These are phyloP conservation scores for Picus viridis DNA, from an alignment of 2,797 vertebrate genomes.

Conservation along the genomic window DNA sequence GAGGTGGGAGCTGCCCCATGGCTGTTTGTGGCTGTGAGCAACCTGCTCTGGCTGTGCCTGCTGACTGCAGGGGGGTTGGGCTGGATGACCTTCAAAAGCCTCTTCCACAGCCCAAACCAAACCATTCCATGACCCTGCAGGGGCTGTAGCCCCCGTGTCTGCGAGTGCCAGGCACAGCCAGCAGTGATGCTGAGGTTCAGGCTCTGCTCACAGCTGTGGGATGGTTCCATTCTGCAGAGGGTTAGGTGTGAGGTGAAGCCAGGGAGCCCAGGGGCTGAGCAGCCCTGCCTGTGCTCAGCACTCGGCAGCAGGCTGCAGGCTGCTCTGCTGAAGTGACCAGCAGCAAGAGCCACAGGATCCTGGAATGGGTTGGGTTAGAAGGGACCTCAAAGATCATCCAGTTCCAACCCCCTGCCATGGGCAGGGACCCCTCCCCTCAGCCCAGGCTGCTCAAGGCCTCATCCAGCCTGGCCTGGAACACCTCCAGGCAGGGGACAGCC, in stretches of 20 bases:
- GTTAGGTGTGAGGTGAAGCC: neutral
- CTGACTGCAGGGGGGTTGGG: neutral
- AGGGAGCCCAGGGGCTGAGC: neutral
- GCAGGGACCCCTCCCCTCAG: no score
- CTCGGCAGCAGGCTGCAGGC: neutral
- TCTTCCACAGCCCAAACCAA: neutral
- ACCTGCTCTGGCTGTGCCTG: neutral
- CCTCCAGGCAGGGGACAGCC: no score
- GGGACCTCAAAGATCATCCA: no score
- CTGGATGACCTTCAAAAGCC: neutral
- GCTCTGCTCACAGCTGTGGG: neutral
- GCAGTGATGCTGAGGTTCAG: neutral
- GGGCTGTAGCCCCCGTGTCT: neutral
- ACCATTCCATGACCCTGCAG: neutral
- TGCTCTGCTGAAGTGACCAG: neutral
- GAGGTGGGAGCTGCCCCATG: neutral
- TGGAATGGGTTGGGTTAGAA: no score
- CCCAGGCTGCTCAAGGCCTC: no score
- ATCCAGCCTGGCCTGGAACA: no score
- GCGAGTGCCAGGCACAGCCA: neutral
- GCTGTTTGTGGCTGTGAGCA: neutral
- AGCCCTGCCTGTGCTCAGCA: neutral
- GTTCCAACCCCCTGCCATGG: no score
- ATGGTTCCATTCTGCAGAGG: neutral
- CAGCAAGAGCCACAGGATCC: neutral